Conservation (phyloP, 2,888 invertebrate species). For the Cantharis lateralis region DNA sequence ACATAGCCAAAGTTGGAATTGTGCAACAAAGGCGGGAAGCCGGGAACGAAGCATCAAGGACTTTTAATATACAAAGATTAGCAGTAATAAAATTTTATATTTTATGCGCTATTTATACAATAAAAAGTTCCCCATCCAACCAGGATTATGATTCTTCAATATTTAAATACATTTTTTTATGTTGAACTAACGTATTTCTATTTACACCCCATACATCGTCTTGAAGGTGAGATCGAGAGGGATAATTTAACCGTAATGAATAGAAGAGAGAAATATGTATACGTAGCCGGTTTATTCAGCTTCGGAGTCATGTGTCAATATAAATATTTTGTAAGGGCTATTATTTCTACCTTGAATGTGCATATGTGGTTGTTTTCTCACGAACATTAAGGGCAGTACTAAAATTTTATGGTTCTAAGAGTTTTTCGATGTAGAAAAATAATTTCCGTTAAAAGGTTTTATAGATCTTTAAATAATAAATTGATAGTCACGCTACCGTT, state of each 20-base stretch:
- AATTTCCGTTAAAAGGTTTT: constrained; percentile 31
- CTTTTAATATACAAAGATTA: constrained; percentile 15
- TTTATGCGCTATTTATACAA: constrained; percentile 30
- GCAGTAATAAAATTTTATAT: constrained; percentile 30
- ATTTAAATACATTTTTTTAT: constrained; percentile 28
- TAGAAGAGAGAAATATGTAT: constrained; percentile 5
- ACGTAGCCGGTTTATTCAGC: constrained; percentile 38
- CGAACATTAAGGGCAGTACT: constrained; percentile 49
- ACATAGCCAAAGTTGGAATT: not conserved
- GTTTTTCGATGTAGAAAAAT: constrained; percentile 28
- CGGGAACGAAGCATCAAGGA: not conserved
- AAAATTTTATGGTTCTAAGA: constrained; percentile 31
- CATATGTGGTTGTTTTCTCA: constrained; percentile 53
- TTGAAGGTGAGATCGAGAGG: constrained; percentile 13
- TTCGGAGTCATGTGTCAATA: constrained; percentile 54
- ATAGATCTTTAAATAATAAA: constrained; percentile 25
- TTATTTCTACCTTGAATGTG: constrained; percentile 46
- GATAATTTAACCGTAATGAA: not conserved
- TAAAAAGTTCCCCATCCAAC: constrained; percentile 18
- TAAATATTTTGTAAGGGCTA: constrained; percentile 54
- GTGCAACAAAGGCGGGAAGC: not conserved
- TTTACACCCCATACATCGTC: constrained; percentile 22
- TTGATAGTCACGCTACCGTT: constrained; percentile 6
- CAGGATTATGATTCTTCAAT: constrained; percentile 32
- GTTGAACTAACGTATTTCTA: constrained; percentile 21